phyloP scores from a whole-genome alignment of 2,797 vertebrate species.

The Zalophus californianus region DNA sequence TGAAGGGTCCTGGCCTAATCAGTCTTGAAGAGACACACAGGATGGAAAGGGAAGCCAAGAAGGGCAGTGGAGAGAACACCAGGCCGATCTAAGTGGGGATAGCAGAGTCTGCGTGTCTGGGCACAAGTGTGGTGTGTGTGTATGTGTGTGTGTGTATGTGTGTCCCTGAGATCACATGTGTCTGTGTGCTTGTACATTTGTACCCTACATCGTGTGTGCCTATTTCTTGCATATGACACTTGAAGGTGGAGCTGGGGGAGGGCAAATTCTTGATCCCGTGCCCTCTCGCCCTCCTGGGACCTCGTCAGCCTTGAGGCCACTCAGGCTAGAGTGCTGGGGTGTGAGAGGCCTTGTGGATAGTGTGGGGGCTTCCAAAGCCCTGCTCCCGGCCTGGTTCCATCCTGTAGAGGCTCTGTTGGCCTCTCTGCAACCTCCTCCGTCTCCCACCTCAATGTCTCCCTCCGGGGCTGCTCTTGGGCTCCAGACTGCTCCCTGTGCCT shows the following conservation, averaged over 20 bases:
- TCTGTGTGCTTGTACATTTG: background rate
- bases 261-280: background rate
- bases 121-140: too few species aligned
- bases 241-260: background rate
- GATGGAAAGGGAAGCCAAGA: background rate
- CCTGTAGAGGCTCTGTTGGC: background rate
- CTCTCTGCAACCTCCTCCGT: background rate
- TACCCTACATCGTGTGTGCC: background rate
- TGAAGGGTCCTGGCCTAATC: background rate
- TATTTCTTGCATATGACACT: background rate
- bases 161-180: background rate
- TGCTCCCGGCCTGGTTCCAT: background rate
- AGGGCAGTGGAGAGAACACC: background rate
- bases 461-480: background rate
- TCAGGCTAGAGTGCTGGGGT: background rate
- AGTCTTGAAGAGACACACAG: background rate
- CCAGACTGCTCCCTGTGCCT: background rate
- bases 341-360: background rate
- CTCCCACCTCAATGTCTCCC: background rate
- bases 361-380: background rate
- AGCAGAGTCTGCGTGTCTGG: background rate
- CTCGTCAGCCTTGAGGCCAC: background rate
- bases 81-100: too few species aligned
- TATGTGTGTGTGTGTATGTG: too few species aligned
- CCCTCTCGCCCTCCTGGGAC: rapidly evolving